phyloP scores from a whole-genome alignment of 2,888 invertebrate genomes.

The Ectemnius cavifrons region DNA sequence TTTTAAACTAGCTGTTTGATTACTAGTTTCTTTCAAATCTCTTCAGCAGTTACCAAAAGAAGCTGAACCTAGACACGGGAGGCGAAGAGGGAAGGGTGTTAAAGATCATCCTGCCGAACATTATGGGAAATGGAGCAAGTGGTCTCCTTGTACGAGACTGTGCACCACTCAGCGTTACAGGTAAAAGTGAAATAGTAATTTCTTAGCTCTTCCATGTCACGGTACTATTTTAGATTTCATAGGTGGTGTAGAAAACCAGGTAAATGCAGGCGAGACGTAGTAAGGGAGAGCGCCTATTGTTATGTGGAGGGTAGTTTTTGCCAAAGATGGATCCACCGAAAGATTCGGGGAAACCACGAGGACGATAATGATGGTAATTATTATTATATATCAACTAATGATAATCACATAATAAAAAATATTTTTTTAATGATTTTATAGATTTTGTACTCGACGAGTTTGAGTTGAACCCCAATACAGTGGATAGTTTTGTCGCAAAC shows the following conservation, averaged over 20 bases:
- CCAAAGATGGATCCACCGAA: constrained; percentile 82
- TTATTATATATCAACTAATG: background rate
- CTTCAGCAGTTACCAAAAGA: constrained; percentile 74
- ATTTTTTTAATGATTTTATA: constrained; percentile 20
- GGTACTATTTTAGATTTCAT: constrained; percentile 19
- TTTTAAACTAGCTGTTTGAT: background rate
- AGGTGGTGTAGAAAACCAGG: constrained; percentile 87
- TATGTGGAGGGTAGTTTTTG: constrained; percentile 90
- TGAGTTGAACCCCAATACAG: constrained; percentile 67
- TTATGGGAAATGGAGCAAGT: constrained; percentile 89
- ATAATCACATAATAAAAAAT: background rate
- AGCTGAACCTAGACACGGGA: constrained; percentile 73
- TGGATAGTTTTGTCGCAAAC: constrained; percentile 62
- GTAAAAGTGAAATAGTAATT: constrained; percentile 74
- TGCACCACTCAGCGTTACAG: constrained; percentile 89
- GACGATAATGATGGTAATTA: constrained; percentile 69
- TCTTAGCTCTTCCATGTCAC: background rate
- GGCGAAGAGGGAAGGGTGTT: constrained; percentile 67
- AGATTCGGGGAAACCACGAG: constrained; percentile 70
- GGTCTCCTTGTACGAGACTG: constrained; percentile 88
- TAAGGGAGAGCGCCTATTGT: constrained; percentile 92
- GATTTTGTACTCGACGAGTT: constrained; percentile 69
- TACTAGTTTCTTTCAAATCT: background rate
- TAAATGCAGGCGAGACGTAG: constrained; percentile 87
- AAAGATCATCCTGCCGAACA: constrained; percentile 76